Evolutionary conservation across 2,113 vertebrate species (phyloP).

Genomic region (Pteropus alecto): DNA sequence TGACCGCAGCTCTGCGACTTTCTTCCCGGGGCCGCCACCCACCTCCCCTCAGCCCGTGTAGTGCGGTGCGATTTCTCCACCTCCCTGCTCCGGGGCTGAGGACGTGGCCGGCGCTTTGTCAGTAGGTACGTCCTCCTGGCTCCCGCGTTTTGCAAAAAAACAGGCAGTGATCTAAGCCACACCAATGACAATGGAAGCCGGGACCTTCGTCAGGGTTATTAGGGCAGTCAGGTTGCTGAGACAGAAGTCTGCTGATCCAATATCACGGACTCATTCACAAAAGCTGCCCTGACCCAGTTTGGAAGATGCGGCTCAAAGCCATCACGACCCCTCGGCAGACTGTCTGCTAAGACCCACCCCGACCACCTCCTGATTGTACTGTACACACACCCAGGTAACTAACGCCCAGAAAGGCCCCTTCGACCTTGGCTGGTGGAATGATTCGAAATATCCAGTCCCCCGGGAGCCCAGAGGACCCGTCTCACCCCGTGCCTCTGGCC

Average conservation of each 20-base stretch:
- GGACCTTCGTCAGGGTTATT: background rate
- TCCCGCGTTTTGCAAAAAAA: background rate
- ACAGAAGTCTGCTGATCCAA: background rate
- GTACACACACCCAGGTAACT: too few relatives aligned
- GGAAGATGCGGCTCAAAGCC: background rate
- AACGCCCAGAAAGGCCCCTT: background rate
- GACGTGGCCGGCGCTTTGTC: background rate
- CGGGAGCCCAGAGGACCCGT: background rate
- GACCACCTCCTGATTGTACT: background rate
- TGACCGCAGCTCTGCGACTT: background rate
- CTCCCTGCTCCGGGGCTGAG: background rate
- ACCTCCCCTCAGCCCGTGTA: rapidly evolving
- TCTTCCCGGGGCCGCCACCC: background rate
- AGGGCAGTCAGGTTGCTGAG: background rate
- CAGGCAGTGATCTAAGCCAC: background rate
- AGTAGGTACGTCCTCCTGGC: background rate
- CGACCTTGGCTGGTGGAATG: background rate
- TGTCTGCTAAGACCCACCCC: background rate
- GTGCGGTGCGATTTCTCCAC: background rate
- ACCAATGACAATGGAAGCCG: background rate
- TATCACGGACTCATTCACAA: background rate
- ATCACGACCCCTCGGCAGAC: background rate
- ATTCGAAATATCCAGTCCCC: background rate
- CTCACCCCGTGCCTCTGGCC: background rate
- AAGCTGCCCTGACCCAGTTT: background rate